Evolutionary conservation across 2,888 invertebrate species (phyloP), one percentile per base, ranked within the genome.

Genomic region (Oithona nana): DNA sequence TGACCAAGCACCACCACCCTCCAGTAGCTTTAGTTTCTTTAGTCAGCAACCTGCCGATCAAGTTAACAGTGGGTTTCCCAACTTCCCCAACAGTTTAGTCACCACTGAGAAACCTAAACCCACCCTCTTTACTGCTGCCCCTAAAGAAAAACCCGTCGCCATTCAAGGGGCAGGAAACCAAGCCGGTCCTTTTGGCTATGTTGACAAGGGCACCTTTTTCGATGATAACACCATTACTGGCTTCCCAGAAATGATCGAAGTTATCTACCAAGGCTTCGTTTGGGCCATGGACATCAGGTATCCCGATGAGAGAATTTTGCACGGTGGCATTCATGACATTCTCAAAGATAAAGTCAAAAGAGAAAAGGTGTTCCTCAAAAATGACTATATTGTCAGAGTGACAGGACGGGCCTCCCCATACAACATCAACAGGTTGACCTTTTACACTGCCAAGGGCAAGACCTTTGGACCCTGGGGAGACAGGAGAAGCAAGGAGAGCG

Each of bases 401-500:
- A 39, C 62, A 16, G 62, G 62, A 8, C 30, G 62, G 13, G 62
- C 62, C 26, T 62, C 62, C 24, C 62, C 62, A 20, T 62, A 62
- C 56, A 62, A 62, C 39, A 62, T 62, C 26, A 62, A 62, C 48
- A 29, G 62, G 6, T 24, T 62, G 4, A 62, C 62, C 22, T 54
- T 62, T 20, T n/a, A 57, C 62, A 62, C 62, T 8, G 31, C 55
- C 39, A 57, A 62, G 16, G 62, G 62, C 16, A 62, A 62, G 39
- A 54, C 22, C 4, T 56, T 26, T 31, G 62, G 62, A n/a, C 62
- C 62, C 28, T 62, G 52, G 52, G 62, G 62, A n/a, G 62, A 62
- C 29, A 28, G 62, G 31, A 24, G 52, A 22, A 28, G 30, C 39
- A 31, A 62, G 6, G 62, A 62, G 16, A 29, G 29, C 20, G 62